These are phyloP conservation scores for Parazoanthus atlanticus DNA, from an alignment of 92 coral and sea anemone genomes.

Conservation along the genomic window DNA sequence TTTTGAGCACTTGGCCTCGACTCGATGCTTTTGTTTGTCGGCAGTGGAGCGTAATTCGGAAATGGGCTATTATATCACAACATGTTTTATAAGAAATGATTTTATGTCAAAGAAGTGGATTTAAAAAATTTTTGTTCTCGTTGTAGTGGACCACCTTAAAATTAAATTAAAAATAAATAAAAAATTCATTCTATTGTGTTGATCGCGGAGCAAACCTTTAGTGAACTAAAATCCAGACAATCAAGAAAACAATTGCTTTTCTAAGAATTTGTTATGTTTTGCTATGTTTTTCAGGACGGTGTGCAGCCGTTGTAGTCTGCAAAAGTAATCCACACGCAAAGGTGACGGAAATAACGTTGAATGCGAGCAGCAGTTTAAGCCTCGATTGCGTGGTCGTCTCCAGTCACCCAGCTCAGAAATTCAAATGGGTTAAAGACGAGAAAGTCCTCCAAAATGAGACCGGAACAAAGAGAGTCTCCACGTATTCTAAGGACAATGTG, in stretches of 20 bases:
- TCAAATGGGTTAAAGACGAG: slow-evolving; percentile 24
- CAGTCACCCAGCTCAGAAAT: slow-evolving; percentile 16
- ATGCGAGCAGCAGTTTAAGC: background rate
- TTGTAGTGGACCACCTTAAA: no score
- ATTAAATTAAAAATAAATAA: no score
- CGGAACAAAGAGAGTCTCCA: background rate
- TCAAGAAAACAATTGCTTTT: background rate
- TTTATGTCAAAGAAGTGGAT: no score
- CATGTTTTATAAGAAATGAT: no score
- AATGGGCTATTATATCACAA: no score
- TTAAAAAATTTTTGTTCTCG: no score
- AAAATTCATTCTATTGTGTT: no score
- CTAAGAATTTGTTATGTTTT: background rate
- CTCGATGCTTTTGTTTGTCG: no score
- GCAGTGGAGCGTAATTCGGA: no score
- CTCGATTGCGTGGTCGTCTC: slow-evolving; percentile 20
- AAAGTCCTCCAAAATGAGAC: slow-evolving; percentile 1
- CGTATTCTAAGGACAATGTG: background rate
- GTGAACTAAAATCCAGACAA: no score
- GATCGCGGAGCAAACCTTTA: no score
- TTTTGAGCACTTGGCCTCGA: no score
- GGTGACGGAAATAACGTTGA: slow-evolving; percentile 1
- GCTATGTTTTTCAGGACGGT: background rate
- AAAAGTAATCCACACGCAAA: background rate
- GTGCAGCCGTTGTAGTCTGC: slow-evolving; percentile 15